Evolutionary conservation across 2,797 vertebrate genomes (phyloP).

Genomic region (Argya squamiceps): DNA sequence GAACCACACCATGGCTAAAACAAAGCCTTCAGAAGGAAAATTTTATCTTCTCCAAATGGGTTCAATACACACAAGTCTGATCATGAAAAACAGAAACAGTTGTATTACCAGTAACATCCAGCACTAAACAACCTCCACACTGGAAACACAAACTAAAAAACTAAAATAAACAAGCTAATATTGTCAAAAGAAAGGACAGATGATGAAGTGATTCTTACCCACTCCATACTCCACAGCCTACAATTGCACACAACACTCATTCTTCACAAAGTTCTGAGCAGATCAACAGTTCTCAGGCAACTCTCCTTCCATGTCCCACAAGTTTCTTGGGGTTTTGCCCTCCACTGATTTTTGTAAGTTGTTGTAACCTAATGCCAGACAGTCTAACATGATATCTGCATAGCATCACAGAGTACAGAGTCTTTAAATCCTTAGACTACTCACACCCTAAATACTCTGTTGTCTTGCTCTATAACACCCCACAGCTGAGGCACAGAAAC

Average conservation of each 20-base stretch:
- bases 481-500: neutral
- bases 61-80: neutral
- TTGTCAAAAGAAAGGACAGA: neutral
- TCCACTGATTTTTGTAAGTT: neutral
- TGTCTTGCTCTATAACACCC: neutral
- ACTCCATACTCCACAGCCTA: neutral
- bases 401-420: neutral
- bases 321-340: neutral
- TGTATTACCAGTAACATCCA: neutral
- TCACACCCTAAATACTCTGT: neutral
- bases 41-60: neutral
- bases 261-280: neutral
- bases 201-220: neutral
- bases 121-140: neutral
- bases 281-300: neutral
- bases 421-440: neutral
- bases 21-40: neutral
- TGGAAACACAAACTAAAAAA: neutral
- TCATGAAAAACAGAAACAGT: neutral
- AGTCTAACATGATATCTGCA: neutral
- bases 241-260: neutral
- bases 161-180: neutral
- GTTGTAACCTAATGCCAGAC: neutral
- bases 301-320: fast-evolving
- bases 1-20: neutral